Conservation (phyloP, 1,140 invertebrate genomes). For the Macrocentrus cingulum region DNA sequence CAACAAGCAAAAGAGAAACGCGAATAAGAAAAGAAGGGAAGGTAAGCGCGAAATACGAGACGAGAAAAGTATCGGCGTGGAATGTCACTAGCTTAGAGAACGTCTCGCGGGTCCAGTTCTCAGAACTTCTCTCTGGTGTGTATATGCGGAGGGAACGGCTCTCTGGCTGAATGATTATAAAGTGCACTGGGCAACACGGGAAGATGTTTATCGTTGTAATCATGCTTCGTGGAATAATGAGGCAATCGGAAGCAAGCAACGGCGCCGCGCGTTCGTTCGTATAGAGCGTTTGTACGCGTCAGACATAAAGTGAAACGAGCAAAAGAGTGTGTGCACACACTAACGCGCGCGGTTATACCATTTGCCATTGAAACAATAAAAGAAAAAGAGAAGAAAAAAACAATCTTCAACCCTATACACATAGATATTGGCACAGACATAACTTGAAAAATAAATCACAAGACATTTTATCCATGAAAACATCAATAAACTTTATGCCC, state of each 20-base stretch:
- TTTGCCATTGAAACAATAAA: background rate
- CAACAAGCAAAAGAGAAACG: background rate
- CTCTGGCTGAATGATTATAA: constrained; percentile 50
- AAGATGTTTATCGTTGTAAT: constrained; percentile 53
- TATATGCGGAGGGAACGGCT: constrained; percentile 42
- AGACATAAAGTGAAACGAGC: background rate
- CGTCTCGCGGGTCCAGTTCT: constrained; percentile 50
- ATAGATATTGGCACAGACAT: too few species aligned
- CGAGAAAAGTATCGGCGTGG: constrained; percentile 49
- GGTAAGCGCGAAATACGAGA: constrained; percentile 45
- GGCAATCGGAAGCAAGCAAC: constrained; percentile 23
- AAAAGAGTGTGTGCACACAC: too few species aligned
- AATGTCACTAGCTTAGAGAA: constrained; percentile 52
- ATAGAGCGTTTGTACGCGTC: background rate
- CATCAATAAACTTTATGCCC: too few species aligned
- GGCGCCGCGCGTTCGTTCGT: background rate
- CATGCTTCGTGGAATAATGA: constrained; percentile 44
- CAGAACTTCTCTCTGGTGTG: constrained; percentile 47
- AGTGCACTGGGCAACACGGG: constrained; percentile 42
- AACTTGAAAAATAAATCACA: too few species aligned
- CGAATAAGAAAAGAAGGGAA: constrained; percentile 13
- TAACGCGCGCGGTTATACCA: background rate
- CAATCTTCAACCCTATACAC: too few species aligned
- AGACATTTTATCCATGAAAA: too few species aligned
- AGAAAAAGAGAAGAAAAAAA: too few species aligned